A percentile compares a stretch with the other conserved stretches of the same genome.
Evolutionary conservation across 1,140 invertebrate genomes (phyloP).

Genomic region (Conus ventricosus): DNA sequence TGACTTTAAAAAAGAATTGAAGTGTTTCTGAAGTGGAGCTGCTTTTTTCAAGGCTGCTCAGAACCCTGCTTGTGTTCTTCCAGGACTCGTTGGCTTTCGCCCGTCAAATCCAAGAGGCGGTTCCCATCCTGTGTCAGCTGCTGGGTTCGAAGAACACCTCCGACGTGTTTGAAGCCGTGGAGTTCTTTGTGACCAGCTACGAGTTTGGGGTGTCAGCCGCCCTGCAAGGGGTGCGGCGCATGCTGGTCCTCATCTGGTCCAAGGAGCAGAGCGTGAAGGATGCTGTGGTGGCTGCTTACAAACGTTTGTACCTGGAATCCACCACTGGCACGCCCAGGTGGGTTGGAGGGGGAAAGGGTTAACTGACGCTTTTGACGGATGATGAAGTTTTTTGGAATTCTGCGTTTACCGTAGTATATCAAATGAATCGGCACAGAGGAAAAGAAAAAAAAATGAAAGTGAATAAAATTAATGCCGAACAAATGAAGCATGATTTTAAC

Average conservation of each 20-base stretch:
- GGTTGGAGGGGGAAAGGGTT: not conserved
- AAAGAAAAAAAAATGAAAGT: too few species aligned
- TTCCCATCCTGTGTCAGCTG: slow-evolving; percentile 83
- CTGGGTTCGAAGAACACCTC: slow-evolving; percentile 84
- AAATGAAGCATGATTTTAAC: too few species aligned
- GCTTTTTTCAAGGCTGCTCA: too few species aligned
- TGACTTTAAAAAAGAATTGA: too few species aligned
- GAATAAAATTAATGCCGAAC: too few species aligned
- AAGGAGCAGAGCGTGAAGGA: slow-evolving; percentile 81
- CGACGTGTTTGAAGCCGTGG: slow-evolving; percentile 89
- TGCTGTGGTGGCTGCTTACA: slow-evolving; percentile 81
- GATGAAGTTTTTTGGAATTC: not conserved
- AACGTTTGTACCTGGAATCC: slow-evolving; percentile 79
- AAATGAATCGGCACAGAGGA: too few species aligned
- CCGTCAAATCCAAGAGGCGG: slow-evolving; percentile 80
- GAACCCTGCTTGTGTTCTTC: slow-evolving; percentile 54
- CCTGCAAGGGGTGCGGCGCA: slow-evolving; percentile 82
- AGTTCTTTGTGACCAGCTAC: slow-evolving; percentile 86
- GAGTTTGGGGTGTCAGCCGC: slow-evolving; percentile 86
- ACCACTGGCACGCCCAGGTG: slow-evolving; percentile 65
- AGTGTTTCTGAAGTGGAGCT: too few species aligned
- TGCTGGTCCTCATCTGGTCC: slow-evolving; percentile 86
- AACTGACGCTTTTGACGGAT: not conserved
- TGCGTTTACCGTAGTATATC: too few species aligned
- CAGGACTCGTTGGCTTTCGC: slow-evolving; percentile 83